Evolutionary conservation across 2,113 vertebrate species (phyloP).

Genomic region (Sinocyclocheilus anshuiensis): DNA sequence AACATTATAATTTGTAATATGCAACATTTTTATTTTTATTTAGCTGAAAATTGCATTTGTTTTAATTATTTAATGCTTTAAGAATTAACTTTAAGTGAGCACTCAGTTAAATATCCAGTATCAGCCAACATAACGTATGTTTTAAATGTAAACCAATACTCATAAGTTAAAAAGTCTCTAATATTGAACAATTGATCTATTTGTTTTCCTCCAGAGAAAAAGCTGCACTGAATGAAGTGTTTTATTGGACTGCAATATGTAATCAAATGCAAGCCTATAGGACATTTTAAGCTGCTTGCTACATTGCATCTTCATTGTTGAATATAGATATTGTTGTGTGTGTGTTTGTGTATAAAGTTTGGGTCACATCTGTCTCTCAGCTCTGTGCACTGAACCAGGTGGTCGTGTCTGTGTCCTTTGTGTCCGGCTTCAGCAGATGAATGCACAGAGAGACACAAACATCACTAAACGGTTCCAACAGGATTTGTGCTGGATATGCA

Average conservation of each 20-base stretch:
- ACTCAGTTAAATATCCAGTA: not conserved
- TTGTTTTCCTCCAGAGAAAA: not conserved
- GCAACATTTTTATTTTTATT: too few species aligned
- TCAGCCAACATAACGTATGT: not conserved
- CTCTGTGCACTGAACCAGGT: constrained; percentile 35
- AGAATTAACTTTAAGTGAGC: not conserved
- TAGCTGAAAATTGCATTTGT: not conserved
- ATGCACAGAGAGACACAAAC: constrained; percentile 55
- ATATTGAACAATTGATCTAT: not conserved
- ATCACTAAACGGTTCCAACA: constrained; percentile 59
- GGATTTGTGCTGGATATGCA: constrained; percentile 55
- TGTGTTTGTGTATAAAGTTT: constrained; percentile 42
- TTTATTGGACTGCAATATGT: not conserved
- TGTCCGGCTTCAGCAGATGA: constrained; percentile 46
- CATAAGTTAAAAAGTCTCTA: not conserved
- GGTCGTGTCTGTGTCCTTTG: constrained; percentile 50
- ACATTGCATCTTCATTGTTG: not conserved
- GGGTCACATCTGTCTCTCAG: constrained; percentile 50
- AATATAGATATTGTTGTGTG: not conserved
- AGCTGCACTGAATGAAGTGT: not conserved
- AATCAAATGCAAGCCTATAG: not conserved
- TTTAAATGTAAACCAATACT: not conserved
- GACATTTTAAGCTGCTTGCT: constrained; percentile 1
- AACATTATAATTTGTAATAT: not conserved
- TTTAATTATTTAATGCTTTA: not conserved